These are phyloP conservation scores for Brachionus angularis DNA, from an alignment of 1,140 invertebrate species.

Conservation along the genomic window DNA sequence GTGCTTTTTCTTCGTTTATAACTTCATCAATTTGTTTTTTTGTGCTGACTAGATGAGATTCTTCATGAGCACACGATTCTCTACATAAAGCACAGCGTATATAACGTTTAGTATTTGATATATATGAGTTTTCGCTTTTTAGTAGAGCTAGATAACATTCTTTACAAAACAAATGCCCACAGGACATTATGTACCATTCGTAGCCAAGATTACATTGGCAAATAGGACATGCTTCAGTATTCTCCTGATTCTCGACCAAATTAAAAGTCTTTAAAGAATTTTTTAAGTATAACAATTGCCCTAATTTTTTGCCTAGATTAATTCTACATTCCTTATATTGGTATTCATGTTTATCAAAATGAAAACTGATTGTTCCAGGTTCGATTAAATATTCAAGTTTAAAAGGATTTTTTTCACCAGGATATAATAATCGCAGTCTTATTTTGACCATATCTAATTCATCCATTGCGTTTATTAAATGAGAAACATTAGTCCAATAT, in stretches of 20 bases:
- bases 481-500: constrained; percentile 64
- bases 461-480: constrained; percentile 66
- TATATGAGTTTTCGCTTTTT: constrained; percentile 50
- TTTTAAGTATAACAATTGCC: constrained; percentile 62
- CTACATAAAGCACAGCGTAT: constrained; percentile 68
- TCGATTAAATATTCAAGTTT: constrained; percentile 56
- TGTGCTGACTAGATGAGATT: constrained; percentile 65
- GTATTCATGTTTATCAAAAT: not conserved
- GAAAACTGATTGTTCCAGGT: constrained; percentile 56
- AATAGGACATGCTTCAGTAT: constrained; percentile 68
- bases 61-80: constrained; percentile 58
- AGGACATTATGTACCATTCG: constrained; percentile 66
- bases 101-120: constrained; percentile 46
- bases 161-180: constrained; percentile 68
- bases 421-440: constrained; percentile 62
- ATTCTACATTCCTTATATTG: constrained; percentile 45
- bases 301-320: constrained; percentile 58
- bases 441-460: constrained; percentile 72
- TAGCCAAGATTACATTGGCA: constrained; percentile 63
- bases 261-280: constrained; percentile 58
- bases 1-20: not conserved
- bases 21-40: constrained; percentile 45
- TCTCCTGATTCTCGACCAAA: constrained; percentile 57
- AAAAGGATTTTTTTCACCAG: constrained; percentile 54
- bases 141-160: constrained; percentile 62